phyloP scores from a whole-genome alignment of 2,888 invertebrate species.

The Fragum whitleyi region DNA sequence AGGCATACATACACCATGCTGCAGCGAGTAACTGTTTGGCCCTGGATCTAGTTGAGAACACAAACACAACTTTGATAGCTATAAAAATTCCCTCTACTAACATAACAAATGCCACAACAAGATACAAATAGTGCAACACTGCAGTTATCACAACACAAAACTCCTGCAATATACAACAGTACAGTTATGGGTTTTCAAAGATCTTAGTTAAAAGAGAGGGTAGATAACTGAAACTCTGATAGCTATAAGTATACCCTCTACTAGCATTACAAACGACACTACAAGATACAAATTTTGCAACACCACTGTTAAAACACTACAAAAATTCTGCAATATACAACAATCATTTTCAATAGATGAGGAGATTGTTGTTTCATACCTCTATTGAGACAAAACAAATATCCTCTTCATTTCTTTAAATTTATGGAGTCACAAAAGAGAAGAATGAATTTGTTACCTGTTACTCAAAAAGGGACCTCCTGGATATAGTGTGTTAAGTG shows the following conservation, averaged over 20 bases:
- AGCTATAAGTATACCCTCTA: conserved; percentile 44
- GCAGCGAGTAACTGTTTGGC: conserved; percentile 39
- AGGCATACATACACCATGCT: conserved; percentile 53
- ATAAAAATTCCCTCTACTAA: conserved; percentile 45
- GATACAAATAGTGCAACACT: conserved; percentile 49
- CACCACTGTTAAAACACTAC: conserved; percentile 41
- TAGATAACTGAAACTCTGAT: conserved; percentile 44
- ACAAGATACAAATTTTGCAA: conserved; percentile 50
- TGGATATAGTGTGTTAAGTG: too few species aligned
- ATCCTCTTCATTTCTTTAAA: too few species aligned
- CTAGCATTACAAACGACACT: conserved; percentile 48
- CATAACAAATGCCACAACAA: conserved; percentile 50
- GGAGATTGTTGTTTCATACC: too few species aligned
- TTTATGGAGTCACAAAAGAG: too few species aligned
- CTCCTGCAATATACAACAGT: conserved; percentile 25
- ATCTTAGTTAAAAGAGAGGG: too few species aligned
- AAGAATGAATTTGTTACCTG: too few species aligned
- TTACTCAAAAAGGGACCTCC: too few species aligned
- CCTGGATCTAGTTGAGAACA: conserved; percentile 42
- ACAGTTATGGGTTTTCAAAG: too few species aligned
- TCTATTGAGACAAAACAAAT: too few species aligned
- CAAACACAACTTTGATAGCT: conserved; percentile 44
- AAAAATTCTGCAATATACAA: conserved; percentile 31
- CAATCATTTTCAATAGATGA: too few species aligned
- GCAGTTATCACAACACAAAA: conserved; percentile 43